phyloP scores from a whole-genome alignment of 2,113 vertebrate genomes.

The Sinocyclocheilus anophthalmus region DNA sequence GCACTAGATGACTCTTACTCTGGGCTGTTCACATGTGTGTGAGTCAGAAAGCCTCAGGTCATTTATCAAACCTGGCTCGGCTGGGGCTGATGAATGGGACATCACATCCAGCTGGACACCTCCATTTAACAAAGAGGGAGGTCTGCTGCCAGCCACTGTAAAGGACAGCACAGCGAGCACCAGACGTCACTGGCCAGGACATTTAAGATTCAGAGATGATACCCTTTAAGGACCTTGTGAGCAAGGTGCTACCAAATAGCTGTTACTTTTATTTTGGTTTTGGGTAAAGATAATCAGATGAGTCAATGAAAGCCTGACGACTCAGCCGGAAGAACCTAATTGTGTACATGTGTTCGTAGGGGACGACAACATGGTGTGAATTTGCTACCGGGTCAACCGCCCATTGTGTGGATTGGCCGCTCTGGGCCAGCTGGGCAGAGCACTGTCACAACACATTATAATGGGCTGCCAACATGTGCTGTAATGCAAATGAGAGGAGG shows the following conservation, averaged over 20 bases:
- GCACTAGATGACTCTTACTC: not conserved
- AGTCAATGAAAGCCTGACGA: not conserved
- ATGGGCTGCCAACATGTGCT: conserved; percentile 31
- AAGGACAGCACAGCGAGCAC: conserved; percentile 17
- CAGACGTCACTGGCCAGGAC: conserved; percentile 1
- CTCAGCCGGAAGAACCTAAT: not conserved
- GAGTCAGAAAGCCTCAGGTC: conserved; percentile 33
- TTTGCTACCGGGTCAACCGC: not conserved
- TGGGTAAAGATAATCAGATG: not conserved
- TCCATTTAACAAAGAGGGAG: conserved; percentile 44
- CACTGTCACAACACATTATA: conserved; percentile 35
- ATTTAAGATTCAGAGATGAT: conserved; percentile 31
- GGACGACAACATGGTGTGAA: not conserved
- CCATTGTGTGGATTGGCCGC: conserved; percentile 1
- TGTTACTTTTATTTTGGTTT: not conserved
- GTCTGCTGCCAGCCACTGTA: conserved; percentile 40
- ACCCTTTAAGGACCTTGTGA: conserved; percentile 18
- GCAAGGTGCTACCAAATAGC: not conserved
- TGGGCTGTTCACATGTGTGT: not conserved
- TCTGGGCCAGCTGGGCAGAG: not conserved
- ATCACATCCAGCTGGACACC: conserved; percentile 38
- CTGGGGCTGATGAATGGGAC: conserved; percentile 40
- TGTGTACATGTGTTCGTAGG: conserved; percentile 7
- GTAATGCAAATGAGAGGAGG: conserved; percentile 28
- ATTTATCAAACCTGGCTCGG: conserved; percentile 42